Percentiles rank a stretch among this genome's conserved stretches.
These are phyloP conservation scores for Deilephila porcellus DNA, from an alignment of 2,888 invertebrate species.

Conservation along the genomic window DNA sequence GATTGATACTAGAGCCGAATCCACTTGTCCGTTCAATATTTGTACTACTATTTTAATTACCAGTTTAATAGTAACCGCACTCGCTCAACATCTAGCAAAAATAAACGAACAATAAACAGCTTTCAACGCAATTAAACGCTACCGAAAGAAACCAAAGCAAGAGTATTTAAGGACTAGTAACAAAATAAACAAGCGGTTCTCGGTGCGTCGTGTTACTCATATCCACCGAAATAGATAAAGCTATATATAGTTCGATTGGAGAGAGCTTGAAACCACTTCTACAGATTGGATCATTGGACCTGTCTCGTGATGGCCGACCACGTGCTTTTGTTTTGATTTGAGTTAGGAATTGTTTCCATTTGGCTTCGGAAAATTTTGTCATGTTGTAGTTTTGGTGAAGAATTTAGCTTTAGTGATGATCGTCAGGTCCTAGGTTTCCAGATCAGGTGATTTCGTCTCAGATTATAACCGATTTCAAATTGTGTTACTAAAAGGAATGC, in stretches of 20 bases:
- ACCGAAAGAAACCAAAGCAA: not conserved
- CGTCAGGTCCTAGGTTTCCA: no score
- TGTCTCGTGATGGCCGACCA: not conserved
- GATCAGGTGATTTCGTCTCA: no score
- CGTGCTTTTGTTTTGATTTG: constrained; percentile 14
- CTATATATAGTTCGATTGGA: constrained; percentile 10
- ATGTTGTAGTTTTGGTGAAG: no score
- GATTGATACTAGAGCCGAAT: no score
- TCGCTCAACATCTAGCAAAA: no score
- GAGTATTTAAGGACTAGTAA: not conserved
- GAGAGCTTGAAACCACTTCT: not conserved
- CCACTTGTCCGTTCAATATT: no score
- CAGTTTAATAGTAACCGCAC: no score
- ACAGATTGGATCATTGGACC: constrained; percentile 3
- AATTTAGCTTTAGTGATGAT: no score
- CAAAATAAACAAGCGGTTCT: not conserved
- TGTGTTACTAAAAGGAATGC: no score
- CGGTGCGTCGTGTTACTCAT: constrained; percentile 9
- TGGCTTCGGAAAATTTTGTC: not conserved
- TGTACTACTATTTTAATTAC: no score
- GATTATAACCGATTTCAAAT: no score
- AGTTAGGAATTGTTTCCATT: not conserved
- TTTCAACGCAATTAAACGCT: not conserved
- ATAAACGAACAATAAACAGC: no score
- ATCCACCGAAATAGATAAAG: constrained; percentile 24